phyloP scores from a whole-genome alignment of 2,797 vertebrate species.

The Enteromius radiatus region DNA sequence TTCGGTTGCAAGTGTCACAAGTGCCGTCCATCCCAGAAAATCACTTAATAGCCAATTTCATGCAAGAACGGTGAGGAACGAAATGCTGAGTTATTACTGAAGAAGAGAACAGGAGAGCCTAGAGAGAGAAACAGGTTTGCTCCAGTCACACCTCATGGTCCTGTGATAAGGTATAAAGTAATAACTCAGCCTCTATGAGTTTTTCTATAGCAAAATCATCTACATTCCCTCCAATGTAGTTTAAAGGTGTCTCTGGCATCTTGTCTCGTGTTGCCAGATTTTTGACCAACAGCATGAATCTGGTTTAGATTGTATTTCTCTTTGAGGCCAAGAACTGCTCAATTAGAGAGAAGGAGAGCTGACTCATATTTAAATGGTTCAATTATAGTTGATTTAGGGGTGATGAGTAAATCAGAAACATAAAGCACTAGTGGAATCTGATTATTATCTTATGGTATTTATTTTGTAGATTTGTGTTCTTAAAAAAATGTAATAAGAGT shows the following conservation, averaged over 20 bases:
- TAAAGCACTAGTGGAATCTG: background rate
- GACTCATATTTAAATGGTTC: background rate
- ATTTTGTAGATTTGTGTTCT: background rate
- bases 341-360: background rate
- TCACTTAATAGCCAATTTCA: slow-evolving; percentile 79
- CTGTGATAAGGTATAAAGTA: slow-evolving; percentile 68
- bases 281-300: slow-evolving; percentile 20
- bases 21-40: slow-evolving; percentile 65
- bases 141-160: slow-evolving; percentile 70
- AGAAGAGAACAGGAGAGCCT: slow-evolving; percentile 9
- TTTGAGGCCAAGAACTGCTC: background rate
- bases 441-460: too few species aligned
- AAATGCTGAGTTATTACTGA: slow-evolving; percentile 73
- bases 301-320: background rate
- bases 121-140: slow-evolving; percentile 60
- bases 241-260: slow-evolving; percentile 31
- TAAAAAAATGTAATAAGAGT: background rate
- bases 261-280: background rate
- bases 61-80: slow-evolving; percentile 75
- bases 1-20: slow-evolving; percentile 61
- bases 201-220: slow-evolving; percentile 21
- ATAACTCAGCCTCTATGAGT: slow-evolving; percentile 24
- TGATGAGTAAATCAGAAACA: background rate
- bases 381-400: background rate
- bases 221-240: slow-evolving; percentile 3